Conservation (phyloP, 2,888 invertebrate species). For the Agapostemon virescens region DNA sequence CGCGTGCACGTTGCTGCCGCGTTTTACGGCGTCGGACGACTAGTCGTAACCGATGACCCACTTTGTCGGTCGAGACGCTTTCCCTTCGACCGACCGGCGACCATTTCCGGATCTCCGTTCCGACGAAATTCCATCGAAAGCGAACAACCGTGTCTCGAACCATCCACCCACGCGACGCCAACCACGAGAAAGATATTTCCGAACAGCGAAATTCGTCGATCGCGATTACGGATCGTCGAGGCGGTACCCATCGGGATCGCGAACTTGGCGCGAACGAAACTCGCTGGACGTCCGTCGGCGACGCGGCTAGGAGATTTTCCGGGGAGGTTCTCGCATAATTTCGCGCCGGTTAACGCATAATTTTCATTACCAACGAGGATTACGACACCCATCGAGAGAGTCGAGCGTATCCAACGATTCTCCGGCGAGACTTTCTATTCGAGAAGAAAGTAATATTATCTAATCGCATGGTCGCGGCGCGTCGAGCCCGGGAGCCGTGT, state of each 20-base stretch:
- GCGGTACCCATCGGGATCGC: no score
- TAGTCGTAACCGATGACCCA: conserved; percentile 32
- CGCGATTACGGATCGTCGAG: no score
- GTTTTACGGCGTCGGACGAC: conserved; percentile 5
- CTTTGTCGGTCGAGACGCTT: conserved; percentile 34
- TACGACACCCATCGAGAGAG: conserved; percentile 7
- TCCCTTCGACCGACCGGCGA: conserved; percentile 28
- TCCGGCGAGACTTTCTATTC: conserved; percentile 69
- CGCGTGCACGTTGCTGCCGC: not conserved
- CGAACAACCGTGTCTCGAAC: not conserved
- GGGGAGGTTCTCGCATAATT: not conserved
- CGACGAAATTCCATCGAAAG: conserved; percentile 27
- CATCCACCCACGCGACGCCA: not conserved
- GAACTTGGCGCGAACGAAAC: not conserved
- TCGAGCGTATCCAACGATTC: not conserved
- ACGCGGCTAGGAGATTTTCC: conserved; percentile 3
- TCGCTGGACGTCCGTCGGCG: not conserved
- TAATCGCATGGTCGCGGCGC: conserved; percentile 9
- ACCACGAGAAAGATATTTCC: not conserved
- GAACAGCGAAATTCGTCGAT: no score
- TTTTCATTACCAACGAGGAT: conserved; percentile 47
- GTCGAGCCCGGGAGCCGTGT: not conserved
- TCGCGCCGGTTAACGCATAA: conserved; percentile 28
- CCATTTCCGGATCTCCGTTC: conserved; percentile 33
- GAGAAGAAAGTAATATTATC: conserved; percentile 76